A percentile compares a stretch with the other conserved stretches of the same genome.
Evolutionary conservation across 2,888 invertebrate genomes (phyloP).

Genomic region (Megalurothrips usitatus): DNA sequence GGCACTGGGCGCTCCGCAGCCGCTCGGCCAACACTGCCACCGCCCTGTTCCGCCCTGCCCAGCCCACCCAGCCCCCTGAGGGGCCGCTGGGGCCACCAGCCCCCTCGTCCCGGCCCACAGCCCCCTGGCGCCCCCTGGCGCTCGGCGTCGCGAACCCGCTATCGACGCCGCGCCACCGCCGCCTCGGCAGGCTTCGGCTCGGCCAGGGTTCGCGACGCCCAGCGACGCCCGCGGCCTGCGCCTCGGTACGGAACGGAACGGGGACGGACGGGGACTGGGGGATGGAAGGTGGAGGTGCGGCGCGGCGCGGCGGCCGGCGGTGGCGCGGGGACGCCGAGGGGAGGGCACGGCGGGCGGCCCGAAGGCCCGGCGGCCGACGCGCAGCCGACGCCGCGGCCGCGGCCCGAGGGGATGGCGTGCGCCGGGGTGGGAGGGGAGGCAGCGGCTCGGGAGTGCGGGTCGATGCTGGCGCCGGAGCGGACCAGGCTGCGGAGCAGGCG

Average conservation of each 20-base stretch:
- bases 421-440: too few relatives aligned
- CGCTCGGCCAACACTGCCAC: conserved; percentile 6
- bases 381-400: too few relatives aligned
- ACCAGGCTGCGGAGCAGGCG: neutral
- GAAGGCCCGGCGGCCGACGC: neutral
- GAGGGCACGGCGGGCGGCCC: neutral
- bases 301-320: neutral
- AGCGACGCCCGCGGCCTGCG: neutral
- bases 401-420: too few relatives aligned
- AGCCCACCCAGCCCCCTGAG: neutral
- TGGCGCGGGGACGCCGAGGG: neutral
- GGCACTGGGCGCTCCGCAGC: neutral
- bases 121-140: conserved; percentile 22
- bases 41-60: neutral
- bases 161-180: neutral
- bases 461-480: neutral
- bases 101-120: neutral
- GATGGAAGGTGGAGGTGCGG: neutral
- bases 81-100: neutral
- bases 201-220: neutral
- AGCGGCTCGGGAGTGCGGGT: too few relatives aligned
- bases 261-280: neutral
- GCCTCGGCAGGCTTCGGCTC: neutral
- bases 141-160: conserved; percentile 11
- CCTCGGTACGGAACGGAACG: neutral